Percentiles rank a stretch among this genome's conserved stretches.
These are phyloP conservation scores for Volucella bombylans DNA, from an alignment of 2,888 invertebrate species.

Conservation along the genomic window DNA sequence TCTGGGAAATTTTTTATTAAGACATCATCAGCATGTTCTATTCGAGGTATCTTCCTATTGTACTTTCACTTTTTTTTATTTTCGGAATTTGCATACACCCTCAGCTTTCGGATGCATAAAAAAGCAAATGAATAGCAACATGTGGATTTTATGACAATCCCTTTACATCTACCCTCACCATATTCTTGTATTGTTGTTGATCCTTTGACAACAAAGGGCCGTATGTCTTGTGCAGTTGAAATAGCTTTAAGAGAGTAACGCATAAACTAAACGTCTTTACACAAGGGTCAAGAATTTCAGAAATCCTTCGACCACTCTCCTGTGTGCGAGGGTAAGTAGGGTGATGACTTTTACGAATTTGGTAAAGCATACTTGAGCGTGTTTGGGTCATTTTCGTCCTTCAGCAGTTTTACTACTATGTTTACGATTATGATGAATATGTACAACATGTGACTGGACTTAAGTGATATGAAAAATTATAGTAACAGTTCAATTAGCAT, in stretches of 20 bases:
- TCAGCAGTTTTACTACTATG: constrained; percentile 54
- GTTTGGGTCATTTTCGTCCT: constrained; percentile 36
- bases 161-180: background rate
- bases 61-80: constrained; percentile 29
- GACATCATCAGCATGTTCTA: constrained; percentile 68
- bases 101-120: constrained; percentile 19
- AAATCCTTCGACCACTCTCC: background rate
- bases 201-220: constrained; percentile 64
- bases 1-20: constrained; percentile 69
- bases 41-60: constrained; percentile 16
- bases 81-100: constrained; percentile 60
- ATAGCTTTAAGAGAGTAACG: constrained; percentile 45
- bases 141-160: constrained; percentile 64
- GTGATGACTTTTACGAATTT: constrained; percentile 42
- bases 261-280: constrained; percentile 50
- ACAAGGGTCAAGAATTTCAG: constrained; percentile 52
- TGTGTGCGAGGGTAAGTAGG: background rate
- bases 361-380: constrained; percentile 24
- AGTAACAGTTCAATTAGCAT: constrained; percentile 65
- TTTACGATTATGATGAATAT: constrained; percentile 61
- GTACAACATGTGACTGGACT: constrained; percentile 58
- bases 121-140: constrained; percentile 46
- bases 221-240: constrained; percentile 42
- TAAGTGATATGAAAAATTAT: constrained; percentile 68
- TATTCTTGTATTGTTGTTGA: constrained; percentile 46